Percentiles rank a stretch among this genome's conserved stretches.
phyloP scores from a whole-genome alignment of 2,113 vertebrate species.

The Speoplatyrhinus poulsoni region DNA sequence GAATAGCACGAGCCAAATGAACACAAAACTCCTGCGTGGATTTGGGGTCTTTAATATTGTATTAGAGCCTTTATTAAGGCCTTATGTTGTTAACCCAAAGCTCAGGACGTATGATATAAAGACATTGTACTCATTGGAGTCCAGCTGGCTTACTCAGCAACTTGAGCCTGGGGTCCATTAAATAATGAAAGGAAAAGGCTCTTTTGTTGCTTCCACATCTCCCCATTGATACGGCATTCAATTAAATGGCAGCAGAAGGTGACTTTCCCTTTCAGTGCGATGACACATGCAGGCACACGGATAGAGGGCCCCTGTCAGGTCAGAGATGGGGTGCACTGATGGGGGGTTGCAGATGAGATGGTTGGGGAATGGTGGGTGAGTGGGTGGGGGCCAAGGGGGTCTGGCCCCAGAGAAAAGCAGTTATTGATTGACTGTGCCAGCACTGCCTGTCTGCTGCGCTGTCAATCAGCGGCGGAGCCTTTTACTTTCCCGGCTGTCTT shows the following conservation, averaged over 20 bases:
- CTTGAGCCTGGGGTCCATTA: constrained; percentile 53
- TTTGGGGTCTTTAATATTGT: neutral
- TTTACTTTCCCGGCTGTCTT: constrained; percentile 50
- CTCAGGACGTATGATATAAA: constrained; percentile 33
- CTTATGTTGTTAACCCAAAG: constrained; percentile 35
- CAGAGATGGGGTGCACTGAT: constrained; percentile 37
- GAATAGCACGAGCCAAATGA: too few species aligned
- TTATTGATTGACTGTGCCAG: constrained; percentile 73
- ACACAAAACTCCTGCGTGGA: too few species aligned
- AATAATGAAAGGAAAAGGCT: constrained; percentile 62
- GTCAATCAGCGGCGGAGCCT: constrained; percentile 56
- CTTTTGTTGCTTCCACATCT: constrained; percentile 64
- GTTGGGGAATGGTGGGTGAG: neutral
- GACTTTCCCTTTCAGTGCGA: constrained; percentile 74
- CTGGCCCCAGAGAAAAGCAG: constrained; percentile 30
- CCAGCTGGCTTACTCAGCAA: constrained; percentile 24
- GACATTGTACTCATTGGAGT: constrained; percentile 39
- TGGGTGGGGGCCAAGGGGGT: constrained; percentile 37
- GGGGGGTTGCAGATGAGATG: neutral
- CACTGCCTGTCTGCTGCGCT: constrained; percentile 48
- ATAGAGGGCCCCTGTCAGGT: constrained; percentile 61
- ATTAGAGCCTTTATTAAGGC: neutral
- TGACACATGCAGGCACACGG: constrained; percentile 59
- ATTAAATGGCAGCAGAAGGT: constrained; percentile 73
- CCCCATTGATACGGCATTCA: constrained; percentile 70